Percentiles rank a stretch among this genome's conserved stretches.
These are phyloP conservation scores for Quadroppia sp. DNA, from an alignment of 2,888 invertebrate genomes.

Conservation along the genomic window DNA sequence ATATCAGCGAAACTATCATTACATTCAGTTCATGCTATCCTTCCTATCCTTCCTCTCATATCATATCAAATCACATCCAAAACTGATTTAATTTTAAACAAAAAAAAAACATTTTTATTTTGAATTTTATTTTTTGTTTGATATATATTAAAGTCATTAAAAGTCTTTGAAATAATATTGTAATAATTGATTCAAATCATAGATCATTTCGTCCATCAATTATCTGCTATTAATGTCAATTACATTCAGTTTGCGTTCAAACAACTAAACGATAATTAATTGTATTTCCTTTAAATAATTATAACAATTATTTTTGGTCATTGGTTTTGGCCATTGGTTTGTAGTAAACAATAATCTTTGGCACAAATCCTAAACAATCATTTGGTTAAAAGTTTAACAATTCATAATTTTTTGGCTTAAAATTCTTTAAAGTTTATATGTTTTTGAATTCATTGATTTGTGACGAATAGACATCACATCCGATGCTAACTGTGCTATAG, in stretches of 20 bases:
- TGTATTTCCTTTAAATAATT: not conserved
- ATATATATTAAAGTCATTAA: not conserved
- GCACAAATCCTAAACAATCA: not conserved
- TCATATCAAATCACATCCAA: not conserved
- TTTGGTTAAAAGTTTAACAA: not conserved
- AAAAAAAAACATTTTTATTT: not conserved
- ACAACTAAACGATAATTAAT: not conserved
- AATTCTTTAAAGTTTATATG: not conserved
- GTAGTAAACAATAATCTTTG: not conserved
- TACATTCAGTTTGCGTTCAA: not conserved
- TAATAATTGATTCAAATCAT: conserved; percentile 15
- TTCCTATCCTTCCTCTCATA: not conserved
- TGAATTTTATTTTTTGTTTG: not conserved
- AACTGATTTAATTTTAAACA: too few species aligned
- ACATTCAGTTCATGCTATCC: conserved; percentile 19
- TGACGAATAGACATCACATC: not conserved
- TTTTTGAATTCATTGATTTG: not conserved
- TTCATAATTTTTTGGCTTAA: too few species aligned
- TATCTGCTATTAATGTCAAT: conserved; percentile 9
- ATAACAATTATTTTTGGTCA: not conserved
- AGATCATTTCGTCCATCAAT: conserved; percentile 10
- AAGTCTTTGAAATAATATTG: not conserved
- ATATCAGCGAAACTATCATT: conserved; percentile 26
- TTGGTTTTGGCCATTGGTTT: not conserved
- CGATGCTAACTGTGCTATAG: not conserved